Conservation (phyloP, 2,888 invertebrate genomes). For the Homarus gammarus region DNA sequence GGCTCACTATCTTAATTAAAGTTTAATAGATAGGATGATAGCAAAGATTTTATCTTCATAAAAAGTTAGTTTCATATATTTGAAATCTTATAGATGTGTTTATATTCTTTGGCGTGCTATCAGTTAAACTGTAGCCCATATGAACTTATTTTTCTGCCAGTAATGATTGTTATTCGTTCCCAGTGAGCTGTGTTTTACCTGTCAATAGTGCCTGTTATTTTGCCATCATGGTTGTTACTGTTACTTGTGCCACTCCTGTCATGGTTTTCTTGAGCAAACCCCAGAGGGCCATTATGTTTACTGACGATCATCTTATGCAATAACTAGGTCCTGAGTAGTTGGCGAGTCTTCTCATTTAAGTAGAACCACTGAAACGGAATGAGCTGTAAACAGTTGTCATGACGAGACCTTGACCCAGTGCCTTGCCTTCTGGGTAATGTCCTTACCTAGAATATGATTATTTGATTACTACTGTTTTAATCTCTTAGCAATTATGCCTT, state of each 20-base stretch:
- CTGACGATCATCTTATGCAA: background rate
- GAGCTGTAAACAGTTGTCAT: background rate
- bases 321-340: background rate
- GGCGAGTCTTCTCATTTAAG: background rate
- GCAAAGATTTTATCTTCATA: background rate
- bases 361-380: background rate
- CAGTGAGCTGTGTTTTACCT: constrained; percentile 4
- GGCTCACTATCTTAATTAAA: background rate
- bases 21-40: background rate
- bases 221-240: background rate
- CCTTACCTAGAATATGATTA: background rate
- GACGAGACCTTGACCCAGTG: background rate
- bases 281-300: background rate
- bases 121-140: background rate
- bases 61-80: background rate
- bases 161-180: background rate
- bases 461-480: background rate
- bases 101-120: background rate
- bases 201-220: constrained; percentile 1
- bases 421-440: background rate
- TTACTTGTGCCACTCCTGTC: background rate
- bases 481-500: background rate
- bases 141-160: background rate
- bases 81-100: background rate
- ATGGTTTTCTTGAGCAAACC: background rate